phyloP scores from a whole-genome alignment of 1,140 invertebrate genomes.

The Lordiphosa clarofinis region DNA sequence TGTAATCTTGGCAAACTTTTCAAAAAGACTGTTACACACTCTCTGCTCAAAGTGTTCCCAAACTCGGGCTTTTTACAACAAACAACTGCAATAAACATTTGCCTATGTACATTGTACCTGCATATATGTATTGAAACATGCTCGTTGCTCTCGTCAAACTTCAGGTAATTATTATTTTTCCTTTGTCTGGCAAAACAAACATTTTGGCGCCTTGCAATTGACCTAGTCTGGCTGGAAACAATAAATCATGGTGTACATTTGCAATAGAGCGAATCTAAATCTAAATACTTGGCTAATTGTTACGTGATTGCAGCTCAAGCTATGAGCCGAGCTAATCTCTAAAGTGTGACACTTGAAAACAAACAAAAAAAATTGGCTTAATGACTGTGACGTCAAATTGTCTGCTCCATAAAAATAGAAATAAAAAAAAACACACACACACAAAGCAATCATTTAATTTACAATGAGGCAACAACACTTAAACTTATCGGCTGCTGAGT shows the following conservation, averaged over 20 bases:
- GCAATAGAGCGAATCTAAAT: too few relatives aligned
- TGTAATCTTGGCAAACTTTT: too few relatives aligned
- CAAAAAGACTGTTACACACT: too few relatives aligned
- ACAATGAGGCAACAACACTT: conserved; percentile 13
- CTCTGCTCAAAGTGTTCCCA: too few relatives aligned
- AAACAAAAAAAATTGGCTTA: conserved; percentile 23
- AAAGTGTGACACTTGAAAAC: conserved; percentile 40
- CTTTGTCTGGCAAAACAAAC: not conserved
- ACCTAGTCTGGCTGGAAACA: conserved; percentile 5
- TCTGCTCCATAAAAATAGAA: conserved; percentile 20
- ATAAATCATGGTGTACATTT: not conserved
- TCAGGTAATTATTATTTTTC: conserved; percentile 18
- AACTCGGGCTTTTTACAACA: too few relatives aligned
- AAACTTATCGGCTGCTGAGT: conserved; percentile 40
- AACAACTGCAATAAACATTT: conserved; percentile 18
- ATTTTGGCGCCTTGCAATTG: conserved; percentile 40
- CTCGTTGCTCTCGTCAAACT: conserved; percentile 13
- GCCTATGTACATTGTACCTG: conserved; percentile 7
- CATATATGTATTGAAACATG: conserved; percentile 13
- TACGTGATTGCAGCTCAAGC: conserved; percentile 11
- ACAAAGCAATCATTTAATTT: conserved; percentile 9
- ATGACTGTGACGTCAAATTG: conserved; percentile 62
- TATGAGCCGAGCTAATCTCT: conserved; percentile 36
- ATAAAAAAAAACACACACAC: too few relatives aligned
- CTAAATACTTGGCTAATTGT: conserved; percentile 6